Evolutionary conservation across 2,113 vertebrate genomes (phyloP), one percentile per base, ranked within the genome.

Genomic region (Hepsetus odoe): DNA sequence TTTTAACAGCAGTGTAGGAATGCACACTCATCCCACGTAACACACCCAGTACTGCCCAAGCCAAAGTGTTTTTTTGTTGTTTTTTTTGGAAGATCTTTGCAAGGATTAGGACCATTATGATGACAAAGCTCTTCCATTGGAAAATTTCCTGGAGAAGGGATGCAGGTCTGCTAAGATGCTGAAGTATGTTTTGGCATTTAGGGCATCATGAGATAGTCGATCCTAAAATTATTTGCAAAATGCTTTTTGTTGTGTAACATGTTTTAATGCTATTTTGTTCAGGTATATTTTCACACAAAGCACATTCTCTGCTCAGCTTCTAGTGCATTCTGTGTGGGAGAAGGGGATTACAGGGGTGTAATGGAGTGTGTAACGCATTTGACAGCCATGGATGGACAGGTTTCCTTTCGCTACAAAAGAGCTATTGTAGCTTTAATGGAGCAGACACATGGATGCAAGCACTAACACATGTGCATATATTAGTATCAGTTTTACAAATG

Each of bases 11-110:
- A 44, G 13, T 44, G 42, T 16, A 8, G 42, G 16, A 14, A 16
- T 44, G 16, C 13, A 44, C 1, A 2, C 1, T 44, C 42, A 1
- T 1, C 42, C 13, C 40, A 44, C 13, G 1, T 14, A 8, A 16
- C 12, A 14, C 4, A 44, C 12, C 13, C 42, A 44, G 42, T 14
- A 44, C 12, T 78, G 14, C 55, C 55, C 49, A 24, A 67, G 61
- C 65, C 46, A 51, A n/a, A 61, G 28, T 28, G n/a, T 72, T 83
- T 74, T 56, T 56, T 72, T 61, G 10, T 22, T 35, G 42, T 46
- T 70, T 70, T n/a, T n/a, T n/a, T n/a, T n/a, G n/a, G n/a, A n/a
- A 53, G 59, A 77, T 84, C 74, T 55, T 73, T 81, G 77, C 38
- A 51, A 51, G 40, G 68, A 61, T 28, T 73, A 22, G 56, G 28